Evolutionary conservation across 1,140 invertebrate species (phyloP).

Genomic region (Ceratitis capitata): DNA sequence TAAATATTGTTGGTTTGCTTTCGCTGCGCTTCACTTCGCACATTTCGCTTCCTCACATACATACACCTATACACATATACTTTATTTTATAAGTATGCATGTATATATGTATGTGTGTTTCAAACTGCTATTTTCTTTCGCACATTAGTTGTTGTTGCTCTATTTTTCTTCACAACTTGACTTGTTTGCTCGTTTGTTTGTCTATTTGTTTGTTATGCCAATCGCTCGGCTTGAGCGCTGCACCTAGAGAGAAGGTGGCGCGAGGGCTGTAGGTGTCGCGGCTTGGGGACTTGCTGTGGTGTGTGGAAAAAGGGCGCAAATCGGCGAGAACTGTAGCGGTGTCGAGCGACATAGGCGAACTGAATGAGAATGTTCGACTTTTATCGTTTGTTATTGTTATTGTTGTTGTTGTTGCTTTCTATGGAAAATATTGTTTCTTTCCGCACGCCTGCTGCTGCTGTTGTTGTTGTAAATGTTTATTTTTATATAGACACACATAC

Average conservation of each 20-base stretch:
- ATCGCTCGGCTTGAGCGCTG: not conserved
- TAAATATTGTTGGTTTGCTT: constrained; percentile 10
- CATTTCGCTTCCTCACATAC: not conserved
- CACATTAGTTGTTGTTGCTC: not conserved
- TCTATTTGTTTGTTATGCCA: not conserved
- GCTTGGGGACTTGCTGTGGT: too few species aligned
- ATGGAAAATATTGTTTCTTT: not conserved
- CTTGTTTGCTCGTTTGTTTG: not conserved
- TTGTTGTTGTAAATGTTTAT: not conserved
- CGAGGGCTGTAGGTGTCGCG: too few species aligned
- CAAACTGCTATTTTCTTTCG: too few species aligned
- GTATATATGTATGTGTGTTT: too few species aligned
- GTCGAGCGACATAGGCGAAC: constrained; percentile 2
- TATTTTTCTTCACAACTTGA: not conserved
- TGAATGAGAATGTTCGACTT: not conserved
- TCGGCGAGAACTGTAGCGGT: not conserved
- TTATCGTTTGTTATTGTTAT: not conserved
- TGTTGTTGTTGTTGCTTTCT: not conserved
- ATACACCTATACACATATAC: not conserved
- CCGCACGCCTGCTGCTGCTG: too few species aligned
- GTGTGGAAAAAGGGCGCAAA: not conserved
- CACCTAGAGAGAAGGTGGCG: too few species aligned
- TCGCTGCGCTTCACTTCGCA: not conserved
- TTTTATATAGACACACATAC: too few species aligned
- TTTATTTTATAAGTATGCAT: too few species aligned